A percentile compares a stretch with the other conserved stretches of the same genome.
These are phyloP conservation scores for Pampus argenteus DNA, from an alignment of 2,797 vertebrate genomes.

Conservation along the genomic window DNA sequence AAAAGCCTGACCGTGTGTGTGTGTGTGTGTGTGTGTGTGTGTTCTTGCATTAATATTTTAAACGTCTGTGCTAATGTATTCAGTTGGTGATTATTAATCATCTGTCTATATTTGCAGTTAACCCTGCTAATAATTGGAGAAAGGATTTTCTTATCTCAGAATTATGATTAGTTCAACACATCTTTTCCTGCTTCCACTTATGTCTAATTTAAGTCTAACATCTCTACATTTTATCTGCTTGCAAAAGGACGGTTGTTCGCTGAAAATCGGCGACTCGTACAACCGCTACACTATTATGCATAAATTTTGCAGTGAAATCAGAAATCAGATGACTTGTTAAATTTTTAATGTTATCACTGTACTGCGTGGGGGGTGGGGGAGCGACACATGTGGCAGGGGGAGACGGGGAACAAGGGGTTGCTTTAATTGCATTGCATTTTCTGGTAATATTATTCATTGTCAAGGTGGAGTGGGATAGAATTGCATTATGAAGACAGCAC, in stretches of 20 bases:
- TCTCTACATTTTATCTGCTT: constrained; percentile 29
- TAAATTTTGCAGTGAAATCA: constrained; percentile 69
- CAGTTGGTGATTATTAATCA: constrained; percentile 4
- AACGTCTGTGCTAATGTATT: constrained; percentile 5
- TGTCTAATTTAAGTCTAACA: constrained; percentile 32
- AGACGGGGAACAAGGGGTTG: constrained; percentile 57
- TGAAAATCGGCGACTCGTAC: constrained; percentile 57
- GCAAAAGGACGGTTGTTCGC: constrained; percentile 32
- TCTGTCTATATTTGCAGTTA: constrained; percentile 30
- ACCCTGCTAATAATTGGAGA: constrained; percentile 33
- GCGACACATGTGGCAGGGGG: constrained; percentile 61
- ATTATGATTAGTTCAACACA: neutral
- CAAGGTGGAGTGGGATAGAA: constrained; percentile 77
- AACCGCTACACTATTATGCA: constrained; percentile 48
- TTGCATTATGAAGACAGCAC: constrained; percentile 78
- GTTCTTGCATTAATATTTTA: neutral
- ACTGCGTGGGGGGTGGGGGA: constrained; percentile 45
- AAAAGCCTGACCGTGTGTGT: constrained; percentile 9
- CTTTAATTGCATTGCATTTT: constrained; percentile 78
- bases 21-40: constrained; percentile 5
- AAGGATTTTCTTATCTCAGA: constrained; percentile 9
- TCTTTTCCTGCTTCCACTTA: constrained; percentile 1
- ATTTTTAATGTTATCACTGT: constrained; percentile 75
- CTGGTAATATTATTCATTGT: constrained; percentile 80
- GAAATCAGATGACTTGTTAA: constrained; percentile 72